Conservation (phyloP, 2,888 invertebrate genomes). For the Xestia ashworthii region DNA sequence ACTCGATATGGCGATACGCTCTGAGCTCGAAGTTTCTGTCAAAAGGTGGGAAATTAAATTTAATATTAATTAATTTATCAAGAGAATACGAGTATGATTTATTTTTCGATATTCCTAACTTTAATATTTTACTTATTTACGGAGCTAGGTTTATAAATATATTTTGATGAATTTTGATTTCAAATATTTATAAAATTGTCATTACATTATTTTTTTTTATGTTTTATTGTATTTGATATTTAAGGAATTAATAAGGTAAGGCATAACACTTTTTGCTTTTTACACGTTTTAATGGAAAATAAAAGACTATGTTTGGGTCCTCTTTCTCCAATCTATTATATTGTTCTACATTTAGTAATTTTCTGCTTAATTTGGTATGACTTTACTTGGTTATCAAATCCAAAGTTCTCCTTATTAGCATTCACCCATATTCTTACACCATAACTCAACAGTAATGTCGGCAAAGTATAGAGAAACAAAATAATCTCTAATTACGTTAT, state of each 20-base stretch:
- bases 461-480: conserved; percentile 42
- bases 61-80: conserved; percentile 28
- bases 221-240: too few relatives aligned
- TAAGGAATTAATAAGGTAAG: too few relatives aligned
- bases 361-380: not conserved
- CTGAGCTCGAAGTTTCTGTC: conserved; percentile 14
- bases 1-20: conserved; percentile 3
- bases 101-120: conserved; percentile 1
- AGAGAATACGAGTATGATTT: conserved; percentile 21
- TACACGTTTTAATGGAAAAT: not conserved
- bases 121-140: conserved; percentile 8
- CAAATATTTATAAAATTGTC: too few relatives aligned
- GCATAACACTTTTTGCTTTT: too few relatives aligned
- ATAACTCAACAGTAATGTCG: conserved; percentile 37
- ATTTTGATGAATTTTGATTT: too few relatives aligned
- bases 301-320: not conserved
- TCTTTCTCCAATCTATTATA: not conserved
- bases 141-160: not conserved
- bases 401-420: conserved; percentile 1
- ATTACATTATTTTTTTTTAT: too few relatives aligned
- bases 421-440: conserved; percentile 7
- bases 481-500: conserved; percentile 62
- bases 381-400: not conserved
- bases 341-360: not conserved
- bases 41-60: conserved; percentile 38